Percentiles rank a stretch among this genome's conserved stretches.
These are phyloP conservation scores for Pachyrhynchus sulphureomaculatus DNA, from an alignment of 1,140 invertebrate species.

Conservation along the genomic window DNA sequence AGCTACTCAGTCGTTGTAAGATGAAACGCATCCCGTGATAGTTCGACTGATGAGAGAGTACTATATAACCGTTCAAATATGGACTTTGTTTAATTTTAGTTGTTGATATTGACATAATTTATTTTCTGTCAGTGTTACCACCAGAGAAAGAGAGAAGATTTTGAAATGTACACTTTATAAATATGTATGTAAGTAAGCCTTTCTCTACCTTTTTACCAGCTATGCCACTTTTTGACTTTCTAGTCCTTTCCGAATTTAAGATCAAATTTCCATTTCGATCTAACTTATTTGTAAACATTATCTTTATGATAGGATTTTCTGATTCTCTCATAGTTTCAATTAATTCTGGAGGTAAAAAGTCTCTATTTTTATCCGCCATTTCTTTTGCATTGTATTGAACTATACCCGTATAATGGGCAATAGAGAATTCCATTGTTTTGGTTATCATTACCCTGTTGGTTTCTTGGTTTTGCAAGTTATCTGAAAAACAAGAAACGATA, in stretches of 20 bases:
- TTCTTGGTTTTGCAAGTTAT: conserved; percentile 52
- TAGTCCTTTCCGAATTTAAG: conserved; percentile 34
- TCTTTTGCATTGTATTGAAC: conserved; percentile 77
- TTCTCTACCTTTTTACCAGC: conserved; percentile 21
- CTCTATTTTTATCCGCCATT: conserved; percentile 84
- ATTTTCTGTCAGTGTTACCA: too few relatives aligned
- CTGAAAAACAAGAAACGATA: conserved; percentile 26
- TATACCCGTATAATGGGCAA: conserved; percentile 83
- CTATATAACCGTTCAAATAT: too few relatives aligned
- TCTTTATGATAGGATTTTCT: conserved; percentile 66
- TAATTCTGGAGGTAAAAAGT: conserved; percentile 85
- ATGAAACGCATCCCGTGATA: too few relatives aligned
- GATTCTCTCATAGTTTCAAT: conserved; percentile 80
- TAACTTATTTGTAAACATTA: conserved; percentile 81
- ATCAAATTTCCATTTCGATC: conserved; percentile 82
- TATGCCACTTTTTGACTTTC: conserved; percentile 32
- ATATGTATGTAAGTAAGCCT: too few relatives aligned
- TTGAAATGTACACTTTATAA: too few relatives aligned
- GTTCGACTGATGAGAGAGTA: too few relatives aligned
- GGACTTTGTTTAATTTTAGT: too few relatives aligned
- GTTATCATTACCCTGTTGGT: conserved; percentile 63
- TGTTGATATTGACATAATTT: too few relatives aligned
- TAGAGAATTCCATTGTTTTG: conserved; percentile 69
- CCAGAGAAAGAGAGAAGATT: too few relatives aligned
- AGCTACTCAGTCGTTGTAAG: too few relatives aligned